phyloP scores from a whole-genome alignment of 2,888 invertebrate genomes.

The Torymus tubicola region DNA sequence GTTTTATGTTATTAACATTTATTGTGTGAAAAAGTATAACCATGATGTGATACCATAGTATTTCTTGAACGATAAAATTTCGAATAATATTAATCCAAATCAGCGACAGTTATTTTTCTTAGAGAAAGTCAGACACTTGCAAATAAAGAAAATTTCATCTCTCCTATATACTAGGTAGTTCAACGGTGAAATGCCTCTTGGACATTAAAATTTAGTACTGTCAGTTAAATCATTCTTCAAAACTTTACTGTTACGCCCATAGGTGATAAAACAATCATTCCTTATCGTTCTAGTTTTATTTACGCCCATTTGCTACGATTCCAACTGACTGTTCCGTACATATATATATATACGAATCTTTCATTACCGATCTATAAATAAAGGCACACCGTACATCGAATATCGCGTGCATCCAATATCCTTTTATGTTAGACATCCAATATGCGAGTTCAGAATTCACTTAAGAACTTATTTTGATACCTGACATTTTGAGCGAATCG shows the following conservation, averaged over 20 bases:
- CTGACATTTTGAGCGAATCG: conserved; percentile 35
- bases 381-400: conserved; percentile 38
- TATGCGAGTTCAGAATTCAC: conserved; percentile 38
- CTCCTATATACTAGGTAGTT: too few species aligned
- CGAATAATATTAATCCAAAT: too few species aligned
- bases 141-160: too few species aligned
- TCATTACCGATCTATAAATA: conserved; percentile 35
- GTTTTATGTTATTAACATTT: background rate
- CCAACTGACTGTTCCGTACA: background rate
- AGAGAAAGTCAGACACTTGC: too few species aligned
- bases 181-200: too few species aligned
- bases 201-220: too few species aligned
- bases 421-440: conserved; percentile 44
- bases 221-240: background rate
- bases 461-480: conserved; percentile 50
- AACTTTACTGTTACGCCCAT: background rate
- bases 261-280: too few species aligned
- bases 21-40: too few species aligned
- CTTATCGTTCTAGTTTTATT: background rate
- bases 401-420: conserved; percentile 52
- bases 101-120: too few species aligned
- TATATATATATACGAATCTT: conserved; percentile 23
- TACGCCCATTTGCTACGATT: background rate
- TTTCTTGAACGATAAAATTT: too few species aligned
- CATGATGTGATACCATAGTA: too few species aligned